Evolutionary conservation across 92 coral and sea anemone genomes (phyloP), one percentile per base, ranked within the genome.

Genomic region (Siderastrea radians): DNA sequence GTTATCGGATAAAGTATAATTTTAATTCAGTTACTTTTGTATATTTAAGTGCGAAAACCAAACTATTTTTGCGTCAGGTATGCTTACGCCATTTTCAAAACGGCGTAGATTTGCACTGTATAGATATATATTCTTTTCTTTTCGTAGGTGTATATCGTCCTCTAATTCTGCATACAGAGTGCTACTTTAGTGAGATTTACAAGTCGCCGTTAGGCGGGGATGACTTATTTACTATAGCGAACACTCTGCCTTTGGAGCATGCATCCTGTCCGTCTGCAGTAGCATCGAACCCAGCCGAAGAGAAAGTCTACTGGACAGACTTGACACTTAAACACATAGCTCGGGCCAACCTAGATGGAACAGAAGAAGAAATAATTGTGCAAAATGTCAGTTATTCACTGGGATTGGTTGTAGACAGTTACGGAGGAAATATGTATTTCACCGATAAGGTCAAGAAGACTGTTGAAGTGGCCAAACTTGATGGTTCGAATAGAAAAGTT

Each of bases 291-390:
- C 59, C 93, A 45, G 63, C 74, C 5, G 96, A 91, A 43, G 80
- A 72, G 59, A 91, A 93, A 46, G 79, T 94, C 0, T 96, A 94
- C 82, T 96, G 99, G 99, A 81, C 97, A 1, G 98, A 96, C 75
- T 47, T 80, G 44, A 63, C 45, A 15, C 84, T 58, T 6, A 44
- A 75, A 2, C 90, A 84, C 8, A 96, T 96, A 67, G 85, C 87
- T 49, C 90, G 99, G 1, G 91, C 95, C 4, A 90, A 86, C 63
- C 74, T 95, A 46, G 93, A 96, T 75, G 98, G 95, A 4, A 70
- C 96, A 8, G 81, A 90, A 1, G 92, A 87, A 72, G 92, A 94
- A 80, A 75, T 77, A 64, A 82, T 96, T 52, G 64, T 96, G n/a
- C n/a, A 68, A 19, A 87, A 78, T 47, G 86, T 82, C 55, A 84